A percentile compares a stretch with the other conserved stretches of the same genome.
Evolutionary conservation across 2,797 vertebrate species (phyloP).

Genomic region (Labeo calbasu): DNA sequence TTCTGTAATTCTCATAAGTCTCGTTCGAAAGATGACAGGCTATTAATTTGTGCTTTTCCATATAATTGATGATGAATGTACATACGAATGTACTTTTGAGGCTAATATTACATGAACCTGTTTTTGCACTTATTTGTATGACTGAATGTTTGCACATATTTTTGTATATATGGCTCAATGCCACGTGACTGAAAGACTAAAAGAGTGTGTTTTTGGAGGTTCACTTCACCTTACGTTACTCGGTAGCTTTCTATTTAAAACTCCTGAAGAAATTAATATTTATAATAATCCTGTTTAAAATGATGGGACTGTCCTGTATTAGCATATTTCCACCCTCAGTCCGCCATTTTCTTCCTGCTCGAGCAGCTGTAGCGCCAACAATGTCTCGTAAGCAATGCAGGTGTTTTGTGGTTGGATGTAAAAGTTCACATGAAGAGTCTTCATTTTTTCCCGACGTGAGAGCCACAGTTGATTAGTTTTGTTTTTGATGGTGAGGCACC

Average conservation of each 20-base stretch:
- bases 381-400: too few relatives aligned
- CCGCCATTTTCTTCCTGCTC: too few relatives aligned
- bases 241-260: not conserved
- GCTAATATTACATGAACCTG: not conserved
- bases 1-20: not conserved
- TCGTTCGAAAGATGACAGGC: not conserved
- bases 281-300: not conserved
- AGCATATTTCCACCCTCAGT: too few relatives aligned
- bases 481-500: too few relatives aligned
- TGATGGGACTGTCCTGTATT: too few relatives aligned
- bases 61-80: not conserved
- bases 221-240: not conserved
- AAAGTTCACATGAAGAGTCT: too few relatives aligned
- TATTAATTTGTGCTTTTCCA: not conserved
- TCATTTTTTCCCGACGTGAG: too few relatives aligned
- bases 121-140: not conserved
- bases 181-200: not conserved
- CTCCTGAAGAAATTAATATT: not conserved
- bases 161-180: not conserved
- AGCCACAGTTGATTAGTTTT: too few relatives aligned
- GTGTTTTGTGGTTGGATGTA: too few relatives aligned
- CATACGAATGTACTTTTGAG: not conserved
- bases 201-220: not conserved
- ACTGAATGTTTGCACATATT: not conserved
- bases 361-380: too few relatives aligned